These are phyloP conservation scores for Eristalinus sepulchralis DNA, from an alignment of 2,888 invertebrate species.

Conservation along the genomic window DNA sequence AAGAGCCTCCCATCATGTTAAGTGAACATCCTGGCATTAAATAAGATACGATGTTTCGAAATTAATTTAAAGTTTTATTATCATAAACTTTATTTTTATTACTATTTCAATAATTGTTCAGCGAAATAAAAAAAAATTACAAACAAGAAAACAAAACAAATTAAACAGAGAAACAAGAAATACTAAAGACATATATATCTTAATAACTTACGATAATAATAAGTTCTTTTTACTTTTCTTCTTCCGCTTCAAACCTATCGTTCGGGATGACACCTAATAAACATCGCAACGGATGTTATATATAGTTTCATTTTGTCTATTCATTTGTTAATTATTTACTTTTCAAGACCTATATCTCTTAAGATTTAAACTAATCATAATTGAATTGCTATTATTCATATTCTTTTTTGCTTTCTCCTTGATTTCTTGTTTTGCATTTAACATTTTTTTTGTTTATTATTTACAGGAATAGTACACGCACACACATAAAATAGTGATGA, in stretches of 20 bases:
- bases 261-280: slow-evolving; percentile 14
- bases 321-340: slow-evolving; percentile 52
- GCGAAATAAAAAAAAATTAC: slow-evolving; percentile 20
- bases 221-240: slow-evolving; percentile 39
- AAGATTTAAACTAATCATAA: slow-evolving; percentile 50
- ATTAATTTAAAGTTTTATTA: slow-evolving; percentile 52
- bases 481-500: slow-evolving; percentile 61
- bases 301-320: slow-evolving; percentile 31
- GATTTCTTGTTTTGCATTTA: slow-evolving; percentile 32
- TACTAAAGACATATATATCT: slow-evolving; percentile 23
- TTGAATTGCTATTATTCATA: slow-evolving; percentile 15
- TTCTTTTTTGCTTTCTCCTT: neutral
- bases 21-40: too few relatives aligned
- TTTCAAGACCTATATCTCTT: slow-evolving; percentile 60
- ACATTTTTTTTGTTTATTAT: slow-evolving; percentile 39
- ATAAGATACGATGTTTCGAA: slow-evolving; percentile 19
- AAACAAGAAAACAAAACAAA: slow-evolving; percentile 3
- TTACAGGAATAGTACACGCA: slow-evolving; percentile 70
- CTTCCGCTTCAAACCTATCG: slow-evolving; percentile 39
- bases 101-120: slow-evolving; percentile 47
- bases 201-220: slow-evolving; percentile 42
- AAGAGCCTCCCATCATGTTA: too few relatives aligned
- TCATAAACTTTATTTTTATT: slow-evolving; percentile 51
- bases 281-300: slow-evolving; percentile 7
- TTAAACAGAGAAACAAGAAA: slow-evolving; percentile 5